Base-by-base conservation (phyloP, 2,797 vertebrate genomes). In the Triplophysa yarkandensis region DNA sequence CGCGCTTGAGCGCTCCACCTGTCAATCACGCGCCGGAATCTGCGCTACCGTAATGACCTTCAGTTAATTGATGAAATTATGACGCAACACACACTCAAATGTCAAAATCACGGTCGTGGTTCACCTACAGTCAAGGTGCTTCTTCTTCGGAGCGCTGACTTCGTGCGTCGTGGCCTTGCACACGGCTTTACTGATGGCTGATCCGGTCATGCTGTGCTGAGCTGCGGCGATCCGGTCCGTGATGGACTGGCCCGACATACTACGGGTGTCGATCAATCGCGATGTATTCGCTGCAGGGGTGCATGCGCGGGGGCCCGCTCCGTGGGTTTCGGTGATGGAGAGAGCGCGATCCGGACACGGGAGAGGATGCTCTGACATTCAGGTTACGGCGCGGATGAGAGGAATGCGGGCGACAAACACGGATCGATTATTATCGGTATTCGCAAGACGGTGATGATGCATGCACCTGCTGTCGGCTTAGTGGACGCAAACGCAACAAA, bases 201-300 rank as follows among this genome's bases (percentile, higher is more conserved):
- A 97, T 19, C 96, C 95, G 82, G 96, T 98, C 91, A 96, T 94
- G 76, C 95, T 96, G 94, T 96, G 95, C 89, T 96, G 95, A 21
- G 95, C 95, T 71, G 95, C 95, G 19, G 95, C 88, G 92, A 97
- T 95, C 87, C 95, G 93, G 87, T 97, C 95, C 60, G 95, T 96
- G 86, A 96, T 93, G 55, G 94, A 95, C 78, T 96, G 95, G 65
- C 95, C 95, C 80, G 95, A 96, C 95, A 96, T 95, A 30, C 77
- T 82, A 70, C 68, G 72, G 30, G 70, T 70, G 50, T 58, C 44
- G 65, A 50, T 77, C 21, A 66, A 73, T 69, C 70, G 74, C 66
- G 63, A 71, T 67, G 68, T 80, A 76, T 73, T 73, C 68, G 48
- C 69, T 78, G 81, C 81, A 76, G 76, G 78, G 78, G 69, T 62